These are phyloP conservation scores for Spizella passerina DNA, from an alignment of 2,797 vertebrate genomes.

Conservation along the genomic window DNA sequence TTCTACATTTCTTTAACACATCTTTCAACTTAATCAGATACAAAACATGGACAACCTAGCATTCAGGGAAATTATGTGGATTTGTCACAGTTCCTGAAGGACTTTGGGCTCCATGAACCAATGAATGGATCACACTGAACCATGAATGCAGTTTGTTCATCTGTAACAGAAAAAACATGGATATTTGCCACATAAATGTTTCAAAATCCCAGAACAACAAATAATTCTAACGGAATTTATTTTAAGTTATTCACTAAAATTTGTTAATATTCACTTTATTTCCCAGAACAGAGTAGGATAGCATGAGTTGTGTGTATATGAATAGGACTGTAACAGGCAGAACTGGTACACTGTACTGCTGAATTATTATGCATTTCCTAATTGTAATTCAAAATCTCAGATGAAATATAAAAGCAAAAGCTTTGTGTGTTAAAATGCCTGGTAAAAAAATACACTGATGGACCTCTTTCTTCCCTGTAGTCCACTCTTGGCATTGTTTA, in stretches of 20 bases:
- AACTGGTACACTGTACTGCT: neutral
- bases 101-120: constrained; percentile 23
- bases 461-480: neutral
- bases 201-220: neutral
- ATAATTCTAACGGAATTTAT: neutral
- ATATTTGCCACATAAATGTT: neutral
- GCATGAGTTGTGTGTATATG: neutral
- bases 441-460: neutral
- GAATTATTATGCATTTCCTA: neutral
- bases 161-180: neutral
- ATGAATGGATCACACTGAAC: constrained; percentile 45
- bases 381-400: neutral
- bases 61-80: constrained; percentile 55
- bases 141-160: constrained; percentile 33
- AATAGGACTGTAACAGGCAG: neutral
- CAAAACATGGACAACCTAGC: constrained; percentile 51
- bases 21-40: constrained; percentile 65
- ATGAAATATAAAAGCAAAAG: neutral
- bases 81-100: constrained; percentile 63
- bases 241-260: neutral
- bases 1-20: constrained; percentile 60
- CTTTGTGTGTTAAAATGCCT: neutral
- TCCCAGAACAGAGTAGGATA: neutral
- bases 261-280: neutral
- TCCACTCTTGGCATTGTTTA: neutral